These are phyloP conservation scores for Neosilurus hyrtlii DNA, from an alignment of 2,797 vertebrate species.

Conservation along the genomic window DNA sequence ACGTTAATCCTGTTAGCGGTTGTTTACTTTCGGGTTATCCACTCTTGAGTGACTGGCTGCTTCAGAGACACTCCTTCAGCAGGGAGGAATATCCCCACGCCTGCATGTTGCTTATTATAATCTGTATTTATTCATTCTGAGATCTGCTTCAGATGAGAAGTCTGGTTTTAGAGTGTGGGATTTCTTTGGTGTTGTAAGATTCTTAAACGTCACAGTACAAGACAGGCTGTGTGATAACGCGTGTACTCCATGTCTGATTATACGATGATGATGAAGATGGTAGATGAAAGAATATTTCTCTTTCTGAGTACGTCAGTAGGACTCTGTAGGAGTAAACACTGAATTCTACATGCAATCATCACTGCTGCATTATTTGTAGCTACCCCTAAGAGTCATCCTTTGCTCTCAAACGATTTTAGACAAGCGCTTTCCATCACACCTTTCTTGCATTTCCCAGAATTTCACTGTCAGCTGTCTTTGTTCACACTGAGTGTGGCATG, in stretches of 20 bases:
- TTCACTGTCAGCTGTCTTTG: too few species aligned
- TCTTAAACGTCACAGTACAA: background rate
- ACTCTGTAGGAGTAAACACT: background rate
- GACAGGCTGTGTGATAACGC: background rate
- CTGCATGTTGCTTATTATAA: background rate
- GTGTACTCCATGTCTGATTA: background rate
- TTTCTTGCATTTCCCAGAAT: too few species aligned
- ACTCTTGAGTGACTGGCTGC: background rate
- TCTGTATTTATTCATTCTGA: background rate
- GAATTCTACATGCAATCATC: too few species aligned
- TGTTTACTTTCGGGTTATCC: slow-evolving; percentile 15
- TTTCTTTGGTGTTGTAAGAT: background rate
- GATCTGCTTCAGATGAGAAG: background rate
- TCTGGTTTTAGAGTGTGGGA: background rate
- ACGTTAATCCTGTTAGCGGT: slow-evolving; percentile 16
- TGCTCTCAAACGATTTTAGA: too few species aligned
- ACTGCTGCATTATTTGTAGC: too few species aligned
- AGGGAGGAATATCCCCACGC: background rate
- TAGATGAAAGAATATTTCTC: background rate
- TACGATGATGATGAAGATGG: background rate
- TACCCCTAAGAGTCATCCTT: too few species aligned
- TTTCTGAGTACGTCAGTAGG: background rate
- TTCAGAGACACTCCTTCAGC: background rate
- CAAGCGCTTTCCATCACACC: too few species aligned
- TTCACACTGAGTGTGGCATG: too few species aligned